Percentiles rank a stretch among this genome's conserved stretches.
Conservation (phyloP, 2,888 invertebrate species). For the Cybosia mesomella region DNA sequence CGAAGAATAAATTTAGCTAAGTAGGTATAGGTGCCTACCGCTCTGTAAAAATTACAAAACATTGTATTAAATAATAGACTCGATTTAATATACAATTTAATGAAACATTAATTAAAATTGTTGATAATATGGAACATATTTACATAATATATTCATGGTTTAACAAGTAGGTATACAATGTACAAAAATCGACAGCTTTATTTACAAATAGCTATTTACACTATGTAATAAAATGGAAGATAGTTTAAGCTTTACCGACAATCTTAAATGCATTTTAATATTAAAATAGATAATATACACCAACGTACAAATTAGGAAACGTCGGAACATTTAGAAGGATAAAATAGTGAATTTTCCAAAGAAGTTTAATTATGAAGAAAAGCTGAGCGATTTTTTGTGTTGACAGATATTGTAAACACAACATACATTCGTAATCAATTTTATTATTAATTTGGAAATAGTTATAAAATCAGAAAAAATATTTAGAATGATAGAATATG, state of each 20-base stretch:
- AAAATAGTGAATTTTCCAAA: background rate
- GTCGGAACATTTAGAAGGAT: background rate
- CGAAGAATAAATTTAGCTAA: too few species aligned
- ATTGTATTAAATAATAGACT: conserved; percentile 19
- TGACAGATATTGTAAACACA: conserved; percentile 1
- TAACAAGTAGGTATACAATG: conserved; percentile 59
- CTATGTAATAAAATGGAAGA: conserved; percentile 51
- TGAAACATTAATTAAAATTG: conserved; percentile 57
- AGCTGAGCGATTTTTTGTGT: background rate
- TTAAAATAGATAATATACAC: conserved; percentile 18
- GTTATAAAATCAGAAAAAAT: background rate
- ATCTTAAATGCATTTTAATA: conserved; percentile 45
- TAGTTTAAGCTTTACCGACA: conserved; percentile 40
- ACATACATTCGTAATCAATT: background rate
- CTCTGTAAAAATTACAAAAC: background rate
- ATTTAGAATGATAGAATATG: background rate
- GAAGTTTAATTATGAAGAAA: background rate
- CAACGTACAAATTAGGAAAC: conserved; percentile 1
- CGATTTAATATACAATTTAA: conserved; percentile 61
- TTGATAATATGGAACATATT: conserved; percentile 55
- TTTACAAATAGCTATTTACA: conserved; percentile 57
- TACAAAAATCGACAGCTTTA: conserved; percentile 58
- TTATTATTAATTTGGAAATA: background rate
- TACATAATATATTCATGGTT: conserved; percentile 55
- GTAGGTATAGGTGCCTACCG: too few species aligned